These are phyloP conservation scores for Dynastes hyllus DNA, from an alignment of 2,888 invertebrate genomes.

Conservation along the genomic window DNA sequence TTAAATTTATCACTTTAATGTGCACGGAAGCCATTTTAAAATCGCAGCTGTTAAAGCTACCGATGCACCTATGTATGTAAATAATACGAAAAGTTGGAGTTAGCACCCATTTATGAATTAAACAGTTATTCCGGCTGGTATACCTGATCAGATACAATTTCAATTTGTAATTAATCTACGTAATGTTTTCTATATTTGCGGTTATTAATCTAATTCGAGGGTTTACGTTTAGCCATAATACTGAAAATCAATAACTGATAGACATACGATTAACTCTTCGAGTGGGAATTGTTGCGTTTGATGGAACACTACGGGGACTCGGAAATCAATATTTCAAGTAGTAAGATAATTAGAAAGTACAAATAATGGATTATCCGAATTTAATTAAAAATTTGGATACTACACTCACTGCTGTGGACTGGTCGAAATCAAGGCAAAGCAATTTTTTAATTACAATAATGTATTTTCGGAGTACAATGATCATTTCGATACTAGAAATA, in stretches of 20 bases:
- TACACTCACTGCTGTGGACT: neutral
- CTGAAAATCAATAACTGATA: slow-evolving; percentile 18
- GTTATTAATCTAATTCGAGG: neutral
- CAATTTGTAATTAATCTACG: neutral
- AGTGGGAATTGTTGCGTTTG: slow-evolving; percentile 33
- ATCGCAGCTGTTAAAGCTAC: no score
- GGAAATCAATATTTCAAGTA: slow-evolving; percentile 29
- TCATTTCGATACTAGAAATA: no score
- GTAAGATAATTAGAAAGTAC: slow-evolving; percentile 33
- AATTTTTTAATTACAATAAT: slow-evolving; percentile 11
- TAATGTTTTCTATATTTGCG: neutral
- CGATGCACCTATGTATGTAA: no score
- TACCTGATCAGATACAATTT: neutral
- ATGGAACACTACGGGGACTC: slow-evolving; percentile 2
- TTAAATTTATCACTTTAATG: no score
- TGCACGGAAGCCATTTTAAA: no score
- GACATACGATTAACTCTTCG: slow-evolving; percentile 37
- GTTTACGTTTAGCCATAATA: slow-evolving; percentile 5
- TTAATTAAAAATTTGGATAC: slow-evolving; percentile 5
- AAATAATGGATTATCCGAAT: slow-evolving; percentile 9
- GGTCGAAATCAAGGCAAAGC: neutral
- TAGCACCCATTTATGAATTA: neutral
- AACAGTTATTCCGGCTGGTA: neutral
- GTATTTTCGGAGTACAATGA: no score
- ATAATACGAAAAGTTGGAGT: no score